Percentiles rank a stretch among this genome's conserved stretches.
Evolutionary conservation across 2,888 invertebrate species (phyloP).

Genomic region (Steinernema scapterisci): DNA sequence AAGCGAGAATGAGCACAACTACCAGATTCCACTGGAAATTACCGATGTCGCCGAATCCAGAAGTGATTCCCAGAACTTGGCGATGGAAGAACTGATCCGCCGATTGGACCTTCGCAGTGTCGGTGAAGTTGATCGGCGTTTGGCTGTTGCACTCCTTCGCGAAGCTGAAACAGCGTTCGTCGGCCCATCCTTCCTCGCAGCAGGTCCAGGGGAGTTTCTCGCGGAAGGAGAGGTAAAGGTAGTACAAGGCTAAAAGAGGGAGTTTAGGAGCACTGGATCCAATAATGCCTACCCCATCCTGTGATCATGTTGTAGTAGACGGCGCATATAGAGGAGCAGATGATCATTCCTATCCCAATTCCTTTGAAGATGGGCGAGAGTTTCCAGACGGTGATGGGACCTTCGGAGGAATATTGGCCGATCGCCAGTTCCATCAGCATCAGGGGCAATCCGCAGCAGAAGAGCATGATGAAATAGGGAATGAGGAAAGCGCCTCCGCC

Average conservation of each 20-base stretch:
- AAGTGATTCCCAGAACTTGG: slow-evolving; percentile 28
- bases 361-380: slow-evolving; percentile 67
- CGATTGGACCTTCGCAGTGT: slow-evolving; percentile 26
- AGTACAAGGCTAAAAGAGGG: slow-evolving; percentile 68
- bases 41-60: slow-evolving; percentile 33
- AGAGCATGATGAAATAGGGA: slow-evolving; percentile 68
- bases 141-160: slow-evolving; percentile 20
- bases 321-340: slow-evolving; percentile 70
- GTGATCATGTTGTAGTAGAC: slow-evolving; percentile 72
- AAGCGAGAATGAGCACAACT: slow-evolving; percentile 33
- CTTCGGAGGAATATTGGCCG: slow-evolving; percentile 68
- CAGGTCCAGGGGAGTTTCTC: slow-evolving; percentile 69
- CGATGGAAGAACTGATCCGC: slow-evolving; percentile 42
- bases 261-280: background rate
- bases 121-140: slow-evolving; percentile 22
- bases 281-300: slow-evolving; percentile 70
- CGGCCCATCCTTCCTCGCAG: slow-evolving; percentile 70
- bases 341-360: slow-evolving; percentile 71
- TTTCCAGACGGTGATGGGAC: slow-evolving; percentile 69
- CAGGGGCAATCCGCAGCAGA: slow-evolving; percentile 68
- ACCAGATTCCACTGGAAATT: slow-evolving; percentile 35
- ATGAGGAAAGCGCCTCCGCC: slow-evolving; percentile 69
- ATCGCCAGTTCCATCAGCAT: slow-evolving; percentile 68
- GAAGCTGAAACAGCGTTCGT: slow-evolving; percentile 51
- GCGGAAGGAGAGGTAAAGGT: slow-evolving; percentile 70